Base-by-base conservation (phyloP, 1,140 invertebrate genomes). In the Globodera ellingtonae region DNA sequence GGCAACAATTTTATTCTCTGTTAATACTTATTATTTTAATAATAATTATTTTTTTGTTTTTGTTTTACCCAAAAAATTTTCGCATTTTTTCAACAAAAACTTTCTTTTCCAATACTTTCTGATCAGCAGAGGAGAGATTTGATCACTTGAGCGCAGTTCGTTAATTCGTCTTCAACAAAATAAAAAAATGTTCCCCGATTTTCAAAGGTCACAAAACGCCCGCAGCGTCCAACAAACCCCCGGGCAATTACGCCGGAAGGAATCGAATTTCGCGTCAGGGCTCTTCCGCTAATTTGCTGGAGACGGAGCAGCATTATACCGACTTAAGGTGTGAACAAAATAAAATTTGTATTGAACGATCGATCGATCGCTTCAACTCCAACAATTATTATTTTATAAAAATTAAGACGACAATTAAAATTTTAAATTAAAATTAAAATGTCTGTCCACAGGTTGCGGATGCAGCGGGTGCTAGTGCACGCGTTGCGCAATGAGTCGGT, bases 401-500 rank as follows among this genome's bases (percentile, higher is more conserved):
- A 35, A 35, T 35, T 35, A 35, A 35, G 35, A 35, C 35, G 35
- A 35, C 35, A 35, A 35, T 2, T 2, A 35, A 35, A 35, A 35
- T 35, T 35, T 35, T 35, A 35, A 35, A 35, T 35, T 35, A 0
- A 35, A 35, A 35, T 62, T 62, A 18, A 62, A 52, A 52, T 15
- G 9, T 15, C 52, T 52, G 1, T 52, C 52, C 52, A 9, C 52
- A 35, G 24, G 88, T 92, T 93, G 3, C 92, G 93, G 71, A 91
- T 96, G 3, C 93, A 94, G 90, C 94, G 95, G 89, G 91, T 95
- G 15, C 90, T 97, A 18, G 94, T 95, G 85, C 94, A 94, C 89
- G 94, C 94, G 6, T 90, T 97, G 24, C 93, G 94, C 91, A 93
- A 94, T 50, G 95, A 96, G 90, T 92, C 92, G 2, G 95, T 96